A percentile compares a stretch with the other conserved stretches of the same genome.
Evolutionary conservation across 2,113 vertebrate genomes (phyloP).

Genomic region (Eidolon helvum): DNA sequence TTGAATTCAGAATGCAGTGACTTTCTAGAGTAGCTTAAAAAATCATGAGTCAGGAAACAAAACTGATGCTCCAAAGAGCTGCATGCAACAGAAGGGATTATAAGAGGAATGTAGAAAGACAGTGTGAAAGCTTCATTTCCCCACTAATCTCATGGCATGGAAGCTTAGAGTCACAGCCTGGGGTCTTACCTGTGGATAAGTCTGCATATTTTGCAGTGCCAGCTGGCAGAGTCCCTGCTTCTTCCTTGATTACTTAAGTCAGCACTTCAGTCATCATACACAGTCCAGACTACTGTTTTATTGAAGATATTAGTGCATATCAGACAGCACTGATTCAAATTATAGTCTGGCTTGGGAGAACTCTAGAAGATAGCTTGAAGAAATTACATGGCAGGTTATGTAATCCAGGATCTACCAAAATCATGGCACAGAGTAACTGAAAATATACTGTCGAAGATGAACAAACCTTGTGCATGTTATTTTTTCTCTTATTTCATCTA

Average conservation of each 20-base stretch:
- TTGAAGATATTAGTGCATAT: background rate
- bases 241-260: background rate
- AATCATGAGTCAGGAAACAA: background rate
- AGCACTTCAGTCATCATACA: accelerated
- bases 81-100: no score
- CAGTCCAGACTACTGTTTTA: background rate
- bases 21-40: background rate
- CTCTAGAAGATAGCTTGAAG: background rate
- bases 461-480: background rate
- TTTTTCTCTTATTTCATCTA: background rate
- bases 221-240: background rate
- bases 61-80: background rate
- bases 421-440: background rate
- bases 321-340: background rate
- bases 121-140: accelerated
- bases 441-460: conserved; percentile 17
- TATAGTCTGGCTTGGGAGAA: background rate
- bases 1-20: background rate
- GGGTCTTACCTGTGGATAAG: background rate
- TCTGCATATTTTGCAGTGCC: background rate
- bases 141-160: accelerated
- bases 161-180: background rate
- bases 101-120: background rate
- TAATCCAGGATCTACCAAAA: conserved; percentile 18
- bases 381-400: background rate